phyloP scores from a whole-genome alignment of 92 coral and sea anemone species.

The Bergia puertoricense region DNA sequence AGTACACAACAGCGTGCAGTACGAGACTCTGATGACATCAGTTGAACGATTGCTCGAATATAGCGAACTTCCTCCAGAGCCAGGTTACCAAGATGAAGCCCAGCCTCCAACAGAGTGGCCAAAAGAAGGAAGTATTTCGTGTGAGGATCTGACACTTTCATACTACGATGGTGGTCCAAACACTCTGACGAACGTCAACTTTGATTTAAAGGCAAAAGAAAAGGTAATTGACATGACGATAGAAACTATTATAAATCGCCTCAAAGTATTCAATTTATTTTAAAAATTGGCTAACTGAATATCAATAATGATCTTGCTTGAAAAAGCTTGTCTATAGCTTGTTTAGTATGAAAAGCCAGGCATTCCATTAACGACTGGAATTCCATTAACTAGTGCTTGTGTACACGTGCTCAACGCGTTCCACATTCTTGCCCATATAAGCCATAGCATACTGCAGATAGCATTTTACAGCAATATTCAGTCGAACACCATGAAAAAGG shows the following conservation, averaged over 20 bases:
- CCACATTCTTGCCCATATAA: no score
- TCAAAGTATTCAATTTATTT: neutral
- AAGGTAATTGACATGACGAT: slow-evolving; percentile 21
- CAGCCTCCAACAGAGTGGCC: slow-evolving; percentile 45
- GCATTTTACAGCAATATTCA: no score
- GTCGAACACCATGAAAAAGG: no score
- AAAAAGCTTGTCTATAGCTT: no score
- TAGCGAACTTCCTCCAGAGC: slow-evolving; percentile 46
- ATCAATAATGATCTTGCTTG: no score
- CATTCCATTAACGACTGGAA: no score
- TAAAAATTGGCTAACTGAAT: neutral
- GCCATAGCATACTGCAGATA: no score
- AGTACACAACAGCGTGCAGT: slow-evolving; percentile 43
- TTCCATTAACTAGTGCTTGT: no score
- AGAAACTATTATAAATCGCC: neutral
- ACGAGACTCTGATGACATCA: slow-evolving; percentile 47
- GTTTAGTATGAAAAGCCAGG: no score
- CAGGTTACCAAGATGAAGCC: slow-evolving; percentile 21
- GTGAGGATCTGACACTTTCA: slow-evolving; percentile 48
- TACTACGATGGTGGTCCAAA: slow-evolving; percentile 54
- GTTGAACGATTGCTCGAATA: slow-evolving; percentile 57
- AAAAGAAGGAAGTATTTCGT: slow-evolving; percentile 47
- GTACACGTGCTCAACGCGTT: no score
- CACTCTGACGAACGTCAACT: slow-evolving; percentile 40
- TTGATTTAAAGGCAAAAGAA: slow-evolving; percentile 47